Percentiles rank a stretch among this genome's conserved stretches.
Conservation (phyloP, 2,888 invertebrate species). For the Tenthredo livida region DNA sequence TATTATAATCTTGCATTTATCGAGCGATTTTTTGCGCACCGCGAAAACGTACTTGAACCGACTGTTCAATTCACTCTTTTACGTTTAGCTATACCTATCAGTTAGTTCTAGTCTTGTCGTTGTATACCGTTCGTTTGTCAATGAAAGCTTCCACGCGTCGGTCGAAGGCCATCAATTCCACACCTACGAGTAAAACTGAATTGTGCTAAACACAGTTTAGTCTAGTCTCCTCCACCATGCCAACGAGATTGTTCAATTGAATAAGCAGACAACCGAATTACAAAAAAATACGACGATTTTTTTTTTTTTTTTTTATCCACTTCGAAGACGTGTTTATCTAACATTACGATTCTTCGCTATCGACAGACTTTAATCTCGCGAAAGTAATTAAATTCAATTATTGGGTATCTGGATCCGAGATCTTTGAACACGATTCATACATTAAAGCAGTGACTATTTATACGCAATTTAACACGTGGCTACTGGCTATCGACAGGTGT, state of each 20-base stretch:
- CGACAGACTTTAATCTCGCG: neutral
- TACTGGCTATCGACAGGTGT: neutral
- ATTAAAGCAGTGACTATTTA: neutral
- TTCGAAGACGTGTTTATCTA: neutral
- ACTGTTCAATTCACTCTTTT: neutral
- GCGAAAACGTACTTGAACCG: neutral
- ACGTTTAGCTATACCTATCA: neutral
- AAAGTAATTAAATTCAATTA: neutral
- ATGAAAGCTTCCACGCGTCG: constrained; percentile 11
- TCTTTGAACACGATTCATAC: neutral
- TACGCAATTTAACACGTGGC: neutral
- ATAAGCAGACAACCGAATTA: neutral
- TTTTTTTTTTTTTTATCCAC: neutral
- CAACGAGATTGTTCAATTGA: constrained; percentile 14
- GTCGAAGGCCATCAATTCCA: constrained; percentile 4
- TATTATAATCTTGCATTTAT: neutral
- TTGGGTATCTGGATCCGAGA: neutral
- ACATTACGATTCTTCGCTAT: neutral
- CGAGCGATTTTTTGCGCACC: no score
- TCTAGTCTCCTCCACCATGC: neutral
- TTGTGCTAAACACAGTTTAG: constrained; percentile 1
- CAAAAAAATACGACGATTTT: neutral
- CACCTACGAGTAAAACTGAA: constrained; percentile 36
- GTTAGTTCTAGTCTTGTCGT: neutral
- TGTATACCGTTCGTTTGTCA: constrained; percentile 13